Conservation (phyloP, 2,888 invertebrate genomes). For the Rhopalosiphum nymphaeae region DNA sequence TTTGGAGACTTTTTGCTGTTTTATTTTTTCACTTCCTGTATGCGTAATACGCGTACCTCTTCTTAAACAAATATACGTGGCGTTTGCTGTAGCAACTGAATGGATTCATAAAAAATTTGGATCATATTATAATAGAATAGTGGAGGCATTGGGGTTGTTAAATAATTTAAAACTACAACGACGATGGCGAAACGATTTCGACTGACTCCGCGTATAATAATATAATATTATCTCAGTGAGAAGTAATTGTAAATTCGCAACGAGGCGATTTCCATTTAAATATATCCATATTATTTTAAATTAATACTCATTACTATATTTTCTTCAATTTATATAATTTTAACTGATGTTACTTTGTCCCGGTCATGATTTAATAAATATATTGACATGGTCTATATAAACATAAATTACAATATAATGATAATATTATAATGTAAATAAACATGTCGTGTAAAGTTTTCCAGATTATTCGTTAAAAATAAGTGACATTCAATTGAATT, state of each 20-base stretch:
- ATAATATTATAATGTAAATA: too few species aligned
- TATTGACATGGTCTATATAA: too few species aligned
- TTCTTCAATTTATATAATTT: background rate
- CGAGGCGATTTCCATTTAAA: background rate
- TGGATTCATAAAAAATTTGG: constrained; percentile 26
- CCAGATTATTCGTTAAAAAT: too few species aligned
- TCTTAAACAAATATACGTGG: constrained; percentile 5
- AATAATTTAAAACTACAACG: constrained; percentile 20
- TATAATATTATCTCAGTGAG: background rate
- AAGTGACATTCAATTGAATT: too few species aligned
- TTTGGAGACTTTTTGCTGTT: constrained; percentile 13
- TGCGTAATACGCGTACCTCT: background rate
- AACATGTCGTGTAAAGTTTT: too few species aligned
- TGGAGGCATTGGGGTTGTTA: background rate
- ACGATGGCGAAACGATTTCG: background rate
- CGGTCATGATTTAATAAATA: too few species aligned
- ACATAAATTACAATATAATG: too few species aligned
- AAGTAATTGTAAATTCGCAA: background rate
- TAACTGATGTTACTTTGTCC: background rate
- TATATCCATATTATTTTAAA: background rate
- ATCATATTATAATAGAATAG: background rate
- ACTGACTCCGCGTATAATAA: background rate
- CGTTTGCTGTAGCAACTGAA: background rate
- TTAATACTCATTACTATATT: background rate
- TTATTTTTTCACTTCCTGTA: constrained; percentile 41